Percentiles rank a stretch among this genome's conserved stretches.
Evolutionary conservation across 2,113 vertebrate genomes (phyloP).

Genomic region (Rhinopomastus cyanomelas): DNA sequence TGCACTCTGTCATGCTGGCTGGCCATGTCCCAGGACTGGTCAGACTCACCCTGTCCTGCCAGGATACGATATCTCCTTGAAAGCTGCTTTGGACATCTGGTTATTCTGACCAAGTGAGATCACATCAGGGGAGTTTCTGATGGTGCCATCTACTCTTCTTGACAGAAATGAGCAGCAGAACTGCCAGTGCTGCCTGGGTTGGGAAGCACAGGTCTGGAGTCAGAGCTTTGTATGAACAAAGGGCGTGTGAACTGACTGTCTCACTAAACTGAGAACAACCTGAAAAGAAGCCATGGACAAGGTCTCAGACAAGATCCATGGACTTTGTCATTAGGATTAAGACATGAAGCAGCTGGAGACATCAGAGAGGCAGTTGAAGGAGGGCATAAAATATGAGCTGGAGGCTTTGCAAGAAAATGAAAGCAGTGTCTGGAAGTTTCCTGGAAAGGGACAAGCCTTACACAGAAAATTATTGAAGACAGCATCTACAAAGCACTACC

Average conservation of each 20-base stretch:
- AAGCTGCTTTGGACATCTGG: not conserved
- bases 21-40: not conserved
- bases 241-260: not conserved
- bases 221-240: not conserved
- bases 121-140: not conserved
- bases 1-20: rapidly evolving
- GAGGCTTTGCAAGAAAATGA: not conserved
- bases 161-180: not conserved
- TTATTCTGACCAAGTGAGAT: not conserved
- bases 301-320: not conserved
- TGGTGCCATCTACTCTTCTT: not conserved
- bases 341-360: not conserved
- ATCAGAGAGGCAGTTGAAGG: slow-evolving; percentile 2
- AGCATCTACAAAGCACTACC: not conserved
- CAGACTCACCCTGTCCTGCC: not conserved
- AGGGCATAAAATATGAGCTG: not conserved
- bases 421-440: not conserved
- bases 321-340: not conserved
- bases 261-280: not conserved
- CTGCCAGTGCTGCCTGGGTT: not conserved
- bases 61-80: not conserved
- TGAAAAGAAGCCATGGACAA: not conserved
- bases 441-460: not conserved
- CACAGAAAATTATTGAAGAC: not conserved
- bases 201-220: not conserved